Percentiles rank a stretch among this genome's conserved stretches.
Evolutionary conservation across 1,140 invertebrate species (phyloP).

Genomic region (Aphaenogaster floridana): DNA sequence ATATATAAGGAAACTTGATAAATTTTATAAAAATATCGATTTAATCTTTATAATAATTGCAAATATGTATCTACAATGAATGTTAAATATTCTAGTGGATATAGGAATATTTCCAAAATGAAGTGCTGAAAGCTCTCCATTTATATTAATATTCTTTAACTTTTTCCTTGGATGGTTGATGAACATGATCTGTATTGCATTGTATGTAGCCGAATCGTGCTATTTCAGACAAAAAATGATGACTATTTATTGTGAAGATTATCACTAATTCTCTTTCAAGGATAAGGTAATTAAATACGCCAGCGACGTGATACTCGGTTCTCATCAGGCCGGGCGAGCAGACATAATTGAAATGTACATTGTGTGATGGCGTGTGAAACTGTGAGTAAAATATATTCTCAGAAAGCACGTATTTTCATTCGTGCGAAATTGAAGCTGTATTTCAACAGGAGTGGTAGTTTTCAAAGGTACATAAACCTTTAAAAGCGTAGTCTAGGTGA

Average conservation of each 20-base stretch:
- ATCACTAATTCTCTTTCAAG: constrained; percentile 48
- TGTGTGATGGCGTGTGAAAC: constrained; percentile 65
- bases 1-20: too few species aligned
- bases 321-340: constrained; percentile 57
- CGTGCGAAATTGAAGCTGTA: constrained; percentile 71
- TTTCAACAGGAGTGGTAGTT: constrained; percentile 48
- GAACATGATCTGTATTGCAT: background rate
- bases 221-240: constrained; percentile 14
- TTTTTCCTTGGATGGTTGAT: background rate
- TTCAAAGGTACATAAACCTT: constrained; percentile 15
- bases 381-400: constrained; percentile 54
- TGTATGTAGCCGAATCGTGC: background rate
- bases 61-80: too few species aligned
- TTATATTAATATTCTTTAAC: background rate
- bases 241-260: constrained; percentile 36
- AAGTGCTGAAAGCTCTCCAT: background rate
- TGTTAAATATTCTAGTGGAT: too few species aligned
- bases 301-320: constrained; percentile 55
- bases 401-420: constrained; percentile 70
- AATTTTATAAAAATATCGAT: too few species aligned
- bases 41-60: too few species aligned
- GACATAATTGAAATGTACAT: constrained; percentile 73
- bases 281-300: constrained; percentile 57
- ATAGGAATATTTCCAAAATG: background rate
- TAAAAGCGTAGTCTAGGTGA: background rate